Conservation (phyloP, 1,140 invertebrate species). For the Globodera rostochiensis region DNA sequence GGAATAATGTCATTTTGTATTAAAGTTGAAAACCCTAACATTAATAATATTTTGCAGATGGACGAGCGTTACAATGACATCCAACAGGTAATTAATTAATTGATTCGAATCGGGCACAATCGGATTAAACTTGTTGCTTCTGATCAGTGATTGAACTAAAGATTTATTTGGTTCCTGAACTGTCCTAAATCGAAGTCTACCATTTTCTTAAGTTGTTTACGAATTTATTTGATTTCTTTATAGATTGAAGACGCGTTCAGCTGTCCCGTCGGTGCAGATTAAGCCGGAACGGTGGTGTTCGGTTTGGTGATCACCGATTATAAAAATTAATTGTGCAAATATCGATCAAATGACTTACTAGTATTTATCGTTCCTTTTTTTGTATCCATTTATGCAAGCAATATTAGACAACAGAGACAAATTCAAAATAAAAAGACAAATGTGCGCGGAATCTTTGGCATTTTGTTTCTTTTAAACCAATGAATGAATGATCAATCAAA, state of each 20-base stretch:
- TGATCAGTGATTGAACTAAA: too few species aligned
- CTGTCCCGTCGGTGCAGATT: slow-evolving; percentile 46
- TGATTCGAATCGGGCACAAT: too few species aligned
- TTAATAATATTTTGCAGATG: slow-evolving; percentile 34
- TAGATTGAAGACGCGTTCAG: slow-evolving; percentile 52
- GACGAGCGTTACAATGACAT: slow-evolving; percentile 56
- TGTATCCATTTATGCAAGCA: slow-evolving; percentile 1
- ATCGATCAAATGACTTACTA: neutral
- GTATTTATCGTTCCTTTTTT: neutral
- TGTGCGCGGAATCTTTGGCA: neutral
- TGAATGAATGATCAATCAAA: too few species aligned
- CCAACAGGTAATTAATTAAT: slow-evolving; percentile 38
- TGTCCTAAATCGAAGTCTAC: too few species aligned
- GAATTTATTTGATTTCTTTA: too few species aligned
- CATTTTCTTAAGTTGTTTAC: too few species aligned
- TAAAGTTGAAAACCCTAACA: too few species aligned
- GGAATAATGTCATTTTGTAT: too few species aligned
- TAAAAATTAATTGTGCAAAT: neutral
- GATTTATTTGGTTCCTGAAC: too few species aligned
- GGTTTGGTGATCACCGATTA: slow-evolving; percentile 37
- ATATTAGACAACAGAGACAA: neutral
- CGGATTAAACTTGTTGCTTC: too few species aligned
- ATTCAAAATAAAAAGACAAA: neutral
- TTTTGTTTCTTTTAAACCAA: too few species aligned
- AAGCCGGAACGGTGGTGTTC: slow-evolving; percentile 42